Evolutionary conservation across 2,888 invertebrate genomes (phyloP), one percentile per base, ranked within the genome.

Genomic region (Andrena hattorfiana): DNA sequence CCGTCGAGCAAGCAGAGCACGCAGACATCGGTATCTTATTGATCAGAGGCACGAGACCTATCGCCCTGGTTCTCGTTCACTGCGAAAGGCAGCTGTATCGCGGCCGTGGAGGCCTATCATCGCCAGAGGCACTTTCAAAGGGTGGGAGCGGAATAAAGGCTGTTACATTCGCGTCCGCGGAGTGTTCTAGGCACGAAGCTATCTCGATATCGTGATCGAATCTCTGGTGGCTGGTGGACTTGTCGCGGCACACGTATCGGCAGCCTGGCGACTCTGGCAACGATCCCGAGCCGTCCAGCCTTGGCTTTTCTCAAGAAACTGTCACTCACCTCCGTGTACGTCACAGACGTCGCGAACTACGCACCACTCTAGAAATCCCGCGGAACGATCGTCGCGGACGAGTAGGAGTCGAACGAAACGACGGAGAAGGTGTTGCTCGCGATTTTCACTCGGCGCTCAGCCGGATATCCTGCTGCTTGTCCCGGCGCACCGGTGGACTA

Each of bases 261-360:
- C 59, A 59, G 35, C 35, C 82, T 71, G 75, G 81, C 81, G 62
- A 82, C 77, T 84, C 67, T 66, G 77, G 81, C 72, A 77, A 71
- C 75, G 75, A 64, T 76, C 71, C 64, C 77, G 56, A 56, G 56
- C 56, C 48, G 23, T 56, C 35, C 76, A 32, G 16, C 56, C 54
- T 85, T 86, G 83, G 83, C 77, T 86, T 83, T 83, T 76, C 88
- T 63, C 71, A 78, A 76, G 70, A 83, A 78, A 88, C 88, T 88
- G 88, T 88, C 88, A 88, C 88, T 88, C 88, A 88, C 88, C 88
- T 88, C 83, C 73, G 85, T 82, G 71, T 78, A 85, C 85, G 84
- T 84, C 88, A 86, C 78, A 86, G 85, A 77, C 77, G 83, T 85
- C 59, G 85, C 86, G 72, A 86, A 87, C 86, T 87, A 81, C 86